phyloP scores from a whole-genome alignment of 2,888 invertebrate genomes.

The Drosophila flavopinicola region DNA sequence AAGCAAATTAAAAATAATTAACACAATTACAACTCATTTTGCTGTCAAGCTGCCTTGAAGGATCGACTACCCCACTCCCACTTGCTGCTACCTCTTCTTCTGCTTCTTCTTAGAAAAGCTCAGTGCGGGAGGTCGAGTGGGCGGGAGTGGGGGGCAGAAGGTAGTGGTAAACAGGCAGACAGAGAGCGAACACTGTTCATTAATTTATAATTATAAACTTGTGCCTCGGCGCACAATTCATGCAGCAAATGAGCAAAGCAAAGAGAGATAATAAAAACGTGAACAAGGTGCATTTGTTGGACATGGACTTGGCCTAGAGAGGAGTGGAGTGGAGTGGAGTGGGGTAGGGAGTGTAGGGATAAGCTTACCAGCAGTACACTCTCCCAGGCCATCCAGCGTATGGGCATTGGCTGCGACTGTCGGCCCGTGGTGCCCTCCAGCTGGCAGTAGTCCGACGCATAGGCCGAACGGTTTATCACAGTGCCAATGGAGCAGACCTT shows the following conservation, averaged over 20 bases:
- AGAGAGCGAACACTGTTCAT: constrained; percentile 58
- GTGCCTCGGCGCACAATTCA: constrained; percentile 57
- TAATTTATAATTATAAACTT: constrained; percentile 76
- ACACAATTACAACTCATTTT: constrained; percentile 69
- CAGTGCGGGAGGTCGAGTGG: background rate
- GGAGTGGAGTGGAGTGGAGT: background rate
- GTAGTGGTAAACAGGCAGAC: constrained; percentile 5
- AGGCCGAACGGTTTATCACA: constrained; percentile 88
- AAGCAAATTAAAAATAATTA: constrained; percentile 70
- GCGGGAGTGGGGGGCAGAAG: background rate
- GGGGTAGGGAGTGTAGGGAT: too few species aligned
- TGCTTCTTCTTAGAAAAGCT: constrained; percentile 11
- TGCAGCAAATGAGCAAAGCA: constrained; percentile 37
- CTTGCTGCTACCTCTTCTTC: too few species aligned
- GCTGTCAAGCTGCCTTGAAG: constrained; percentile 57
- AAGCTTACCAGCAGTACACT: constrained; percentile 89
- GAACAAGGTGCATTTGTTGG: constrained; percentile 21
- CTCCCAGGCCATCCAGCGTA: constrained; percentile 96
- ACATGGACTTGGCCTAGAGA: background rate
- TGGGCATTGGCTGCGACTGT: constrained; percentile 87
- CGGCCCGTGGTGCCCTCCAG: constrained; percentile 88
- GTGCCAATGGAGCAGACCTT: constrained; percentile 91
- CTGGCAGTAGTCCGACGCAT: constrained; percentile 91
- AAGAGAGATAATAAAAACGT: constrained; percentile 5
- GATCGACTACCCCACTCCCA: constrained; percentile 25